Base-by-base conservation (phyloP, 2,113 vertebrate species). In the Spilogale gracilis region DNA sequence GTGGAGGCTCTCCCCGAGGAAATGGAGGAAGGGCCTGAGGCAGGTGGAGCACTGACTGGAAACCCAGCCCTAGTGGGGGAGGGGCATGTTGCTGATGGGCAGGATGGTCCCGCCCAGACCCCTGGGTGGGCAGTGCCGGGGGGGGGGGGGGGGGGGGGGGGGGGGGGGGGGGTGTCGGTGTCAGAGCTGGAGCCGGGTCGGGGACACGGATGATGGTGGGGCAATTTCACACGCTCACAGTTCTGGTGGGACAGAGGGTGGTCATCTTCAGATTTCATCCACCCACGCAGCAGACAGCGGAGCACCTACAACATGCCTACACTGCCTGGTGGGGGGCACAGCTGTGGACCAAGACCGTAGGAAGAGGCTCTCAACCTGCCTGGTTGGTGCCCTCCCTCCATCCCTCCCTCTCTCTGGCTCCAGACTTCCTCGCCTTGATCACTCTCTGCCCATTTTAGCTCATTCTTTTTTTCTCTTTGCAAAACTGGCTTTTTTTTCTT, bases 1-100 rank as follows among this genome's bases (percentile, higher is more conserved):
- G n/a, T 18, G 10, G 6, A 38, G 56, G 21, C 3, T 9, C 30
- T 32, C 5, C 1, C 1, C 0, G 9, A 10, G 27, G 54, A 56
- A 10, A 11, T 23, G 2, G 43, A 25, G 32, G 38, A 11, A 23
- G 9, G 43, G 30, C 67, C 32, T 11, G 17, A 48, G 17, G 5
- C 3, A 2, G 60, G 45, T 38, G 21, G 25, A 21, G 18, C 67
- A 1, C n/a, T 16, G 1, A 30, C 30, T 21, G 50, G 6, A 30
- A 60, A 23, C 21, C 27, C 10, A 13, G 27, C 10, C 6, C 60
- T 0, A 0, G 43, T 4, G 5, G 16, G 9, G 9, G 69, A 63
- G 48, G 48, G 1, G 6, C 83, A 1, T 2, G 18, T 74, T 60
- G 27, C 79, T 38, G 2, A 20, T 14, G 25, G 58, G 16, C 11